Conservation (phyloP, 2,888 invertebrate genomes). For the Mesochorus sp. region DNA sequence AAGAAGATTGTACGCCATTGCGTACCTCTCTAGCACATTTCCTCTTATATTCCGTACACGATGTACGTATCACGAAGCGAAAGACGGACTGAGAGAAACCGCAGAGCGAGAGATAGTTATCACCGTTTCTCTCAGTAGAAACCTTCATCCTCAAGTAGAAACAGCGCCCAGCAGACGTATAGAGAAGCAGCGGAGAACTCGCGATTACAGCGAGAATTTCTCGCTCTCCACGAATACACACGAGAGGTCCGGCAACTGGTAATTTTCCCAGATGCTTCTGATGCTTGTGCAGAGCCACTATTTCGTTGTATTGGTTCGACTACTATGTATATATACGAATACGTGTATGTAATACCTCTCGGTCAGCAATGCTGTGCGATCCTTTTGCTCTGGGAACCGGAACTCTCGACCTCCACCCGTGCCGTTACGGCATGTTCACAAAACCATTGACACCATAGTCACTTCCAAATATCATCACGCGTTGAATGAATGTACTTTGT, state of each 20-base stretch:
- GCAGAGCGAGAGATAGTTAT: slow-evolving; percentile 31
- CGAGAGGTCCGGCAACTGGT: slow-evolving; percentile 60
- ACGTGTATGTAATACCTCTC: slow-evolving; percentile 12
- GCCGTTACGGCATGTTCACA: slow-evolving; percentile 31
- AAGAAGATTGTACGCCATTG: slow-evolving; percentile 48
- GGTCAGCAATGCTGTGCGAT: slow-evolving; percentile 32
- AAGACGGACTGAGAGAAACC: slow-evolving; percentile 36
- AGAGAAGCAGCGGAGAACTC: slow-evolving; percentile 26
- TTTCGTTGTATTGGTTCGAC: slow-evolving; percentile 37
- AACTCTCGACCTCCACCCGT: slow-evolving; percentile 41
- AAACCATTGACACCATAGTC: slow-evolving; percentile 30
- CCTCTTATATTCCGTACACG: slow-evolving; percentile 32
- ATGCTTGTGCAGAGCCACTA: slow-evolving; percentile 42
- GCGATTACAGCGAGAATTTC: slow-evolving; percentile 58
- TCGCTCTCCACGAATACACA: slow-evolving; percentile 56
- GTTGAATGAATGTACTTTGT: slow-evolving; percentile 26
- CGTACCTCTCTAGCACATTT: slow-evolving; percentile 34
- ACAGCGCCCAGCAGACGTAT: slow-evolving; percentile 26
- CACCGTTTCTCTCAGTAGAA: not conserved
- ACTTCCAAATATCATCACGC: slow-evolving; percentile 49
- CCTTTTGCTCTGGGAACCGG: slow-evolving; percentile 57
- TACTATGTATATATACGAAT: not conserved
- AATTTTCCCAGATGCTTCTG: slow-evolving; percentile 61
- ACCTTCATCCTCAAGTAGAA: slow-evolving; percentile 11
- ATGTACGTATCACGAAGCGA: slow-evolving; percentile 28